Evolutionary conservation across 2,888 invertebrate genomes (phyloP), one percentile per base, ranked within the genome.

Genomic region (Cenopis cana): DNA sequence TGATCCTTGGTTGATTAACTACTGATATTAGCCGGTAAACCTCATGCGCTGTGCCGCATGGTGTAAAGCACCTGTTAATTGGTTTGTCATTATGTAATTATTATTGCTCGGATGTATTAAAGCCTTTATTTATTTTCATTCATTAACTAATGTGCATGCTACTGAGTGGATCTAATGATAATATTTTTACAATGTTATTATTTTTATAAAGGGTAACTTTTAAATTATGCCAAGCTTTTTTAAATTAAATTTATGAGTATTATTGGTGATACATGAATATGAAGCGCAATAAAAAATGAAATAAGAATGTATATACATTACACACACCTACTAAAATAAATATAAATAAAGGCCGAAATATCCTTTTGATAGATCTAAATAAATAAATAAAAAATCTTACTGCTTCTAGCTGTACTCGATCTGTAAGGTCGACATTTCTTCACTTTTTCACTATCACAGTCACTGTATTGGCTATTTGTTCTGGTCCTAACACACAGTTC

Each of bases 371-470:
- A 5, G 4, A 18, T 57, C 1, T 65, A 46, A 68, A 74, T 72
- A 72, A 75, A 73, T 74, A 73, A 73, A 76, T 78, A 80, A 81
- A n/a, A 74, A 76, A 75, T 83, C 93, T 93, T 93, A 93, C 93
- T 91, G 84, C 89, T 93, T 84, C 88, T 90, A 46, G 88, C 88
- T 65, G 88, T 76, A 76, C 88, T 89, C 66, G 87, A 83, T 85
- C 85, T 89, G 78, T 89, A 89, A 4, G 86, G 85, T 79, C 88
- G 85, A 84, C 80, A 82, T 85, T 84, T 88, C 78, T 85, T 86
- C 87, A 88, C 84, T 82, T 82, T 76, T 84, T 82, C 89, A 91
- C 88, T 92, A 90, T 90, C 93, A 93, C 93, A 90, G 85, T 90
- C 93, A 93, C 92, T 90, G 79, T 84, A 87, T 88, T 85, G 81